Percentiles rank a stretch among this genome's conserved stretches.
Evolutionary conservation across 2,113 vertebrate genomes (phyloP).

Genomic region (Heptranchias perlo): DNA sequence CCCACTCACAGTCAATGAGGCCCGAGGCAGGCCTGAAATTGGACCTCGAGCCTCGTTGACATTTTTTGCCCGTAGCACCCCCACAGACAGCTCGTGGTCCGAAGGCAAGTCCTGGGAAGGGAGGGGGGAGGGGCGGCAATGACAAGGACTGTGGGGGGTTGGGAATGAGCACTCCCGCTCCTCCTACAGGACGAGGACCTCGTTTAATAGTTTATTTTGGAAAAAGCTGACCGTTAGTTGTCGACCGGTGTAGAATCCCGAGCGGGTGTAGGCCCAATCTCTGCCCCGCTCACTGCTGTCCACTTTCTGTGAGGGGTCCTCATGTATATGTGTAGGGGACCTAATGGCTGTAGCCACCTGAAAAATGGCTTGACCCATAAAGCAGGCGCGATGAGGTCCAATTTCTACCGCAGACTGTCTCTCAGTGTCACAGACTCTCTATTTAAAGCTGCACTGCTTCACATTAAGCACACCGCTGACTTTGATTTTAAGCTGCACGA

Average conservation of each 20-base stretch:
- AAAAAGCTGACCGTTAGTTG: background rate
- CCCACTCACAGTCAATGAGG: background rate
- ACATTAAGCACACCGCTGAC: background rate
- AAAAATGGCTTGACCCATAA: background rate
- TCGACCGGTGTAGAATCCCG: background rate
- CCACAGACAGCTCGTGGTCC: background rate
- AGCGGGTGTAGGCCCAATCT: too few species aligned
- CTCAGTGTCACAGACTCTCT: background rate
- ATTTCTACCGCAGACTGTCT: background rate
- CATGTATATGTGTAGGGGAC: background rate
- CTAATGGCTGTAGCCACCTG: too few species aligned
- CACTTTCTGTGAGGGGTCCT: background rate
- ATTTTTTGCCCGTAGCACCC: background rate
- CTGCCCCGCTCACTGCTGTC: background rate
- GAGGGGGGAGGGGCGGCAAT: background rate
- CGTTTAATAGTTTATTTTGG: background rate
- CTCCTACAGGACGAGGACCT: background rate
- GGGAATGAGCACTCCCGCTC: background rate
- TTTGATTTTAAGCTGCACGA: background rate
- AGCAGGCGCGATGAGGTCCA: background rate
- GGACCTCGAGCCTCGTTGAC: too few species aligned
- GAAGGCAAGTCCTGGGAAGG: background rate
- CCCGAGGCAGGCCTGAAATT: too few species aligned
- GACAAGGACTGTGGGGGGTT: background rate
- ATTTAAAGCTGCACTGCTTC: background rate